These are phyloP conservation scores for Sciurus carolinensis DNA, from an alignment of 2,797 vertebrate genomes.

Conservation along the genomic window DNA sequence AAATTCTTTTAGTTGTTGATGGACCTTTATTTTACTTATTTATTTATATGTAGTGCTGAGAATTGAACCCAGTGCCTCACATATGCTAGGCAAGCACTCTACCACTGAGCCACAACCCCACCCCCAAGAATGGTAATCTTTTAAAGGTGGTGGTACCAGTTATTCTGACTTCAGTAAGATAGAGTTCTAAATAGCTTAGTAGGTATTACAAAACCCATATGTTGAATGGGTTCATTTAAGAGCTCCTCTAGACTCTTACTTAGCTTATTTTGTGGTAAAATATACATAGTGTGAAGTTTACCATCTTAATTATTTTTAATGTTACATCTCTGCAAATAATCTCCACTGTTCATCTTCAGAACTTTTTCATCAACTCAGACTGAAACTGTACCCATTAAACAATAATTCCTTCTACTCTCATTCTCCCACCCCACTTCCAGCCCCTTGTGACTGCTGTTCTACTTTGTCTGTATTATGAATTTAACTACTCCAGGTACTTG, in stretches of 20 bases:
- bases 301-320: constrained; percentile 1
- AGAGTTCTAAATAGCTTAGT: background rate
- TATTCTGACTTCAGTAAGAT: background rate
- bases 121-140: background rate
- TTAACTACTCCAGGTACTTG: background rate
- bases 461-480: constrained; percentile 9
- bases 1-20: too few relatives aligned
- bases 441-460: background rate
- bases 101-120: too few relatives aligned
- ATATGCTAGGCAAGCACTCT: too few relatives aligned
- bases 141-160: background rate
- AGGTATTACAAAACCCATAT: background rate
- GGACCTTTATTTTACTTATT: too few relatives aligned
- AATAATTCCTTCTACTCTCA: background rate
- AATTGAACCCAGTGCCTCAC: too few relatives aligned
- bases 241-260: background rate
- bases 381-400: background rate
- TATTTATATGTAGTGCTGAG: too few relatives aligned
- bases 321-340: background rate
- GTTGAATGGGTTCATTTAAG: background rate
- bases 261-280: constrained; percentile 2
- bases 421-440: background rate
- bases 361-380: background rate
- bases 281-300: background rate
- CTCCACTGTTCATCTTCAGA: background rate